These are phyloP conservation scores for Sipha maydis DNA, from an alignment of 2,888 invertebrate species.

Conservation along the genomic window DNA sequence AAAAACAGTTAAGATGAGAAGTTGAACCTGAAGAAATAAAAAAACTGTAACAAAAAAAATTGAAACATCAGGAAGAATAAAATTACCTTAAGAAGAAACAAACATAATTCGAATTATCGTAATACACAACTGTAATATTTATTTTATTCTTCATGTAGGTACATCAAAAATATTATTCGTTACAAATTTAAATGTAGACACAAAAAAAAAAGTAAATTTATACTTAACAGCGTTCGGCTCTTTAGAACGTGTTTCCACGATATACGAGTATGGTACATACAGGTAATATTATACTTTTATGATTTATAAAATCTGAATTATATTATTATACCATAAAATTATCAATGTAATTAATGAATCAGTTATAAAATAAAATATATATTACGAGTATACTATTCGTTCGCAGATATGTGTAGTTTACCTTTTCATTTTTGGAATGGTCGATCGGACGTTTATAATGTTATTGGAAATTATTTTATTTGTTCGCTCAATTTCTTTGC, in stretches of 20 bases:
- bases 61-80: too few species aligned
- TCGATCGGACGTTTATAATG: constrained; percentile 31
- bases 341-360: background rate
- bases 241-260: background rate
- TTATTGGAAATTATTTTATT: constrained; percentile 25
- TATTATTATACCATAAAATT: background rate
- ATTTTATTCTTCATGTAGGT: too few species aligned
- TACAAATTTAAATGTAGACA: too few species aligned
- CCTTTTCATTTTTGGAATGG: constrained; percentile 17
- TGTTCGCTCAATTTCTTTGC: background rate
- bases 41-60: too few species aligned
- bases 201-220: background rate
- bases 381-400: background rate
- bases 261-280: background rate
- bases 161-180: too few species aligned
- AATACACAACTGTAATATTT: too few species aligned
- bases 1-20: too few species aligned
- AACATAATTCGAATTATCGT: too few species aligned
- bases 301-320: background rate
- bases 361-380: background rate
- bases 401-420: background rate
- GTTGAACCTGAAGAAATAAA: too few species aligned
- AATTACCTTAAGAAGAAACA: too few species aligned
- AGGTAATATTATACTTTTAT: background rate
- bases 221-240: background rate